Conservation (phyloP, 1,140 invertebrate species). For the Zaprionus taronus region DNA sequence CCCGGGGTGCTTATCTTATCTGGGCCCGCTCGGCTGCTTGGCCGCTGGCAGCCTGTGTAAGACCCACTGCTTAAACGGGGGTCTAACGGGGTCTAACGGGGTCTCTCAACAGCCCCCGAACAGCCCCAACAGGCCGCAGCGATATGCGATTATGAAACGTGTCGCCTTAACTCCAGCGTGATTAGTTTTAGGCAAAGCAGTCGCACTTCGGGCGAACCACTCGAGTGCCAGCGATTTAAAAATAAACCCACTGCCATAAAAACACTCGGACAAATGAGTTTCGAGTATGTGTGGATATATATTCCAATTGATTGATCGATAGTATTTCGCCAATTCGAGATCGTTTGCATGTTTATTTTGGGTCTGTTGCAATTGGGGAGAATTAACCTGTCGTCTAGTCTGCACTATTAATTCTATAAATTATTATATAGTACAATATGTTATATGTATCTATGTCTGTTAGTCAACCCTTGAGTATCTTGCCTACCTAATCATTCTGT, state of each 20-base stretch:
- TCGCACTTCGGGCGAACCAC: not conserved
- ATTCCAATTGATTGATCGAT: not conserved
- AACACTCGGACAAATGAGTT: not conserved
- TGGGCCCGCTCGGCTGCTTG: not conserved
- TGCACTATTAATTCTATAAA: too few species aligned
- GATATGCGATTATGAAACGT: conserved; percentile 61
- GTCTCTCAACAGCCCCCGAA: conserved; percentile 18
- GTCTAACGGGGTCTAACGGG: conserved; percentile 2
- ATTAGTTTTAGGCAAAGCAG: conserved; percentile 59
- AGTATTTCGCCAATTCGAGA: not conserved
- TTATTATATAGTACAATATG: too few species aligned
- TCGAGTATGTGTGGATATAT: not conserved
- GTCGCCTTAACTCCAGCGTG: conserved; percentile 54
- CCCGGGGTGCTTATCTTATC: conserved; percentile 16
- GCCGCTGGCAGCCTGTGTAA: conserved; percentile 21
- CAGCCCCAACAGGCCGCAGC: conserved; percentile 9
- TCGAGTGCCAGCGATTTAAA: conserved; percentile 8
- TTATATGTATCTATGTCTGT: too few species aligned
- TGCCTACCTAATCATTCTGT: too few species aligned
- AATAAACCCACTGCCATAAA: conserved; percentile 12
- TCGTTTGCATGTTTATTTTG: too few species aligned
- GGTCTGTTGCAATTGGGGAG: too few species aligned
- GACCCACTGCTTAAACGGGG: conserved; percentile 26
- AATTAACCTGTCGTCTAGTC: too few species aligned
- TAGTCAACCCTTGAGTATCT: too few species aligned